phyloP scores from a whole-genome alignment of 2,888 invertebrate species.

The Dicranocentrus wangi region DNA sequence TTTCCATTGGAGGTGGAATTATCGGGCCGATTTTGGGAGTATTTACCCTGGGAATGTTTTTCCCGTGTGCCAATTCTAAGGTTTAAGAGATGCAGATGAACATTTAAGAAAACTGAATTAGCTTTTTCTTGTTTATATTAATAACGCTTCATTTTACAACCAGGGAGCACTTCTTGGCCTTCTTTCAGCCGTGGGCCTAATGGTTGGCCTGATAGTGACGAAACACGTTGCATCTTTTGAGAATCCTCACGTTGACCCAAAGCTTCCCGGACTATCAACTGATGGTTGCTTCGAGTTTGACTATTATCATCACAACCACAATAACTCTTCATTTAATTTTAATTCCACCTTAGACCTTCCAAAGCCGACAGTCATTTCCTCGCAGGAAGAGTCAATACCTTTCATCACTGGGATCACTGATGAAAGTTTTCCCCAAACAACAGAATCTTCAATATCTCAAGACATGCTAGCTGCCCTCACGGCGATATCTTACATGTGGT shows the following conservation, averaged over 20 bases:
- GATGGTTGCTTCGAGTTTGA: constrained; percentile 49
- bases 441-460: too few relatives aligned
- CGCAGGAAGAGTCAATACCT: too few relatives aligned
- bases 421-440: too few relatives aligned
- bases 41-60: constrained; percentile 60
- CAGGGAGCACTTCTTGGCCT: constrained; percentile 61
- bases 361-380: neutral
- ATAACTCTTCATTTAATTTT: constrained; percentile 23
- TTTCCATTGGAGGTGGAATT: constrained; percentile 54
- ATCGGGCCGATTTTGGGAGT: constrained; percentile 59
- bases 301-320: constrained; percentile 41
- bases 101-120: neutral
- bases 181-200: constrained; percentile 36
- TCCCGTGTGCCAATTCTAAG: constrained; percentile 63
- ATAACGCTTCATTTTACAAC: neutral
- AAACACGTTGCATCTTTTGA: constrained; percentile 27
- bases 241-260: constrained; percentile 41
- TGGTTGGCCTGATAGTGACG: constrained; percentile 39
- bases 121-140: neutral
- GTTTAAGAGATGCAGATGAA: too few relatives aligned
- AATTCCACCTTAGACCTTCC: constrained; percentile 13
- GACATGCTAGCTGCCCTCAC: too few relatives aligned
- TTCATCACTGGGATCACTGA: too few relatives aligned
- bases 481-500: constrained; percentile 67
- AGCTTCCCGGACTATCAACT: constrained; percentile 49